A percentile compares a stretch with the other conserved stretches of the same genome.
Evolutionary conservation across 2,888 invertebrate species (phyloP).

Genomic region (Mythimna lalbum): DNA sequence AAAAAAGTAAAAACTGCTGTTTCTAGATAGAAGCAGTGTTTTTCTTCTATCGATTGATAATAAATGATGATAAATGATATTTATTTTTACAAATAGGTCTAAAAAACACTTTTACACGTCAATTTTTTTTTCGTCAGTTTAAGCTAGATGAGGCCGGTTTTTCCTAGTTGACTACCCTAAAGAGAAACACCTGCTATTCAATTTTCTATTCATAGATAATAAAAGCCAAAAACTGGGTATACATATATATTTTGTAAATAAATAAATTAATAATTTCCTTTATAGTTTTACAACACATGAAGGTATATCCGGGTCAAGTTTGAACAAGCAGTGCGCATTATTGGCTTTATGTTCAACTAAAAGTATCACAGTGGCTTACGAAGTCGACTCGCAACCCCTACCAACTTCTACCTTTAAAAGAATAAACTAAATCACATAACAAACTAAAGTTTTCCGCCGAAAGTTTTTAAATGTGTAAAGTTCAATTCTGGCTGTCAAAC

Average conservation of each 20-base stretch:
- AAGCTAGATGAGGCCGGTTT: no score
- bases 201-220: neutral
- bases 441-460: slow-evolving; percentile 56
- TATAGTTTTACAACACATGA: slow-evolving; percentile 3
- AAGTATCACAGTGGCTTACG: slow-evolving; percentile 71
- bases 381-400: slow-evolving; percentile 57
- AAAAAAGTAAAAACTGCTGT: neutral
- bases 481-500: slow-evolving; percentile 44
- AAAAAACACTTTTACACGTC: no score
- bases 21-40: neutral
- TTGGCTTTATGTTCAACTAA: slow-evolving; percentile 55
- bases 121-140: no score
- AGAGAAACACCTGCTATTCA: no score
- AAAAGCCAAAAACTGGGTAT: no score
- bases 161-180: no score
- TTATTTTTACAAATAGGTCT: no score
- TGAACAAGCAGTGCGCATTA: slow-evolving; percentile 54
- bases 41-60: neutral
- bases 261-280: slow-evolving; percentile 11
- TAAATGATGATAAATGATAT: no score
- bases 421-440: slow-evolving; percentile 65
- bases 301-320: slow-evolving; percentile 31
- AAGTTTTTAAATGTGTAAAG: slow-evolving; percentile 61
- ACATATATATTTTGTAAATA: no score
- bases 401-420: slow-evolving; percentile 62